Evolutionary conservation across 2,888 invertebrate genomes (phyloP).

Genomic region (Noctua pronuba): DNA sequence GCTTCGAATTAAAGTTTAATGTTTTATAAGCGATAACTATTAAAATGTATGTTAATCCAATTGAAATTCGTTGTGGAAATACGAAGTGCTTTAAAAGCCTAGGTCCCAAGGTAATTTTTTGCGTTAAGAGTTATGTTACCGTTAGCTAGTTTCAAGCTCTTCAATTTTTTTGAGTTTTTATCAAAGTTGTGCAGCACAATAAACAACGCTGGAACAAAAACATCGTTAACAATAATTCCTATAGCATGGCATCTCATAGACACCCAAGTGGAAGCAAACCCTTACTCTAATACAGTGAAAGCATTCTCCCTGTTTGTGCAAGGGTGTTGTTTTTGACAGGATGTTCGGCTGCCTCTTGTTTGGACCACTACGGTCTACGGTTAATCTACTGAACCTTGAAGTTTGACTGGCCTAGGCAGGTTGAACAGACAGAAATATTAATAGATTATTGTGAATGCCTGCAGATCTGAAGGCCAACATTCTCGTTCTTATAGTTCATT

Average conservation of each 20-base stretch:
- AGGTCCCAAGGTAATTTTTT: not conserved
- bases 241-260: slow-evolving; percentile 4
- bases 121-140: not conserved
- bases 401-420: slow-evolving; percentile 11
- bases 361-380: slow-evolving; percentile 27
- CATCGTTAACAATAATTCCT: not conserved
- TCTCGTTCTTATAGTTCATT: not conserved
- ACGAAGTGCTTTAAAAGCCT: not conserved
- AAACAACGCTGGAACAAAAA: not conserved
- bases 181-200: too few relatives aligned
- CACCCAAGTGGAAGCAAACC: not conserved
- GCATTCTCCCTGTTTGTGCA: slow-evolving; percentile 21
- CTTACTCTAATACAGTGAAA: slow-evolving; percentile 37
- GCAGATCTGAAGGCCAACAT: not conserved
- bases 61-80: not conserved
- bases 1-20: not conserved
- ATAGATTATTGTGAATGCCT: not conserved
- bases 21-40: not conserved
- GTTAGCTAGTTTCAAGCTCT: not conserved
- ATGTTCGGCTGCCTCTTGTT: slow-evolving; percentile 40
- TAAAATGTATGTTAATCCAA: not conserved
- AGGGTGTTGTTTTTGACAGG: slow-evolving; percentile 51
- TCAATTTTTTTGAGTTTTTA: not conserved
- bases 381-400: slow-evolving; percentile 32
- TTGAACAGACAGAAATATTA: slow-evolving; percentile 14